Percentiles rank a stretch among this genome's conserved stretches.
These are phyloP conservation scores for Saguinus imperator DNA, from an alignment of 2,113 vertebrate genomes.

Conservation along the genomic window DNA sequence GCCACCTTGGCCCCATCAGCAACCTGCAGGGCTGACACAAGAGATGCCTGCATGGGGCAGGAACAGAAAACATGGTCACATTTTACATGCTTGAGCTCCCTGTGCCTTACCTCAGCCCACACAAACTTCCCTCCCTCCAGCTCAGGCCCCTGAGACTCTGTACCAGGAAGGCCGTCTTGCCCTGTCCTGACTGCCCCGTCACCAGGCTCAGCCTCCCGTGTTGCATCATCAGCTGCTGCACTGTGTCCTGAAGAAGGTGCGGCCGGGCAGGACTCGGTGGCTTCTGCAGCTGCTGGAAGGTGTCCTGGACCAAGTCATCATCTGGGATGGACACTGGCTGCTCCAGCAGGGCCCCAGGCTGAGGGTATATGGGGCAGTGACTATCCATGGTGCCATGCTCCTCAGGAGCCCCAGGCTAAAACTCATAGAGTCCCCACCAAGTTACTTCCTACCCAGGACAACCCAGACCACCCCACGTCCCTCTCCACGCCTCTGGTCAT, in stretches of 20 bases:
- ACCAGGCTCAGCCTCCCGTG: slow-evolving; percentile 84
- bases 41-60: slow-evolving; percentile 52
- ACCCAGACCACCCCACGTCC: neutral
- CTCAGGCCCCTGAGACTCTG: neutral
- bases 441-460: neutral
- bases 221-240: slow-evolving; percentile 83
- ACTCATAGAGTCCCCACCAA: neutral
- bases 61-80: neutral
- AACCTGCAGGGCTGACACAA: slow-evolving; percentile 62
- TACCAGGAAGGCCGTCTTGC: slow-evolving; percentile 92
- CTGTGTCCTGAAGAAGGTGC: slow-evolving; percentile 80
- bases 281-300: slow-evolving; percentile 69
- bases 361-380: neutral
- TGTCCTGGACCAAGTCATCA: slow-evolving; percentile 65
- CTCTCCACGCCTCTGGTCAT: neutral
- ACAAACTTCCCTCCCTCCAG: neutral
- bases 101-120: neutral
- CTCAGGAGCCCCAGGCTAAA: neutral
- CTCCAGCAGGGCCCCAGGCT: slow-evolving; percentile 50
- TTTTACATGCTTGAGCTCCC: neutral
- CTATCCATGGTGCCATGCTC: neutral
- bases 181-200: slow-evolving; percentile 86
- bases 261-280: slow-evolving; percentile 38
- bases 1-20: neutral
- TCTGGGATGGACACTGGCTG: slow-evolving; percentile 18